Conservation (phyloP, 2,113 vertebrate species). For the Rhodinocichla rosea region DNA sequence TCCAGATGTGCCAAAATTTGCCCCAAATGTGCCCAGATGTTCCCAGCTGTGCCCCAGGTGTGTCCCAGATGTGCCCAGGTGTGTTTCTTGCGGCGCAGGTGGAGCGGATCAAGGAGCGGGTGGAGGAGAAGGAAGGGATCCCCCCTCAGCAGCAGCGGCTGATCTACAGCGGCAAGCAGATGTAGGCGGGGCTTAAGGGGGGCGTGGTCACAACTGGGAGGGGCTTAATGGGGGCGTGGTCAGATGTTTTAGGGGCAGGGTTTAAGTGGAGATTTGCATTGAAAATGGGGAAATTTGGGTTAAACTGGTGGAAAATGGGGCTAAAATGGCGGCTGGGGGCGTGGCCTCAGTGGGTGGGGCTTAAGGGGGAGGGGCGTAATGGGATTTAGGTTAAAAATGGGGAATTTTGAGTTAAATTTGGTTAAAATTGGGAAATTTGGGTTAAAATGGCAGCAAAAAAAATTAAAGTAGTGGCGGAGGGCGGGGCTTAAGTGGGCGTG, state of each 20-base stretch:
- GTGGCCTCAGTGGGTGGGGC: too few species aligned
- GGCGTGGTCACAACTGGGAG: fast-evolving
- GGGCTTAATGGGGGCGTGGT: neutral
- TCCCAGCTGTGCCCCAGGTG: neutral
- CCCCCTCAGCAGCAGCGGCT: neutral
- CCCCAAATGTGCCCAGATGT: neutral
- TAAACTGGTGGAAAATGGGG: too few species aligned
- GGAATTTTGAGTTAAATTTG: too few species aligned
- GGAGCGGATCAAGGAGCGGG: neutral
- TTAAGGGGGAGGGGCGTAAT: too few species aligned
- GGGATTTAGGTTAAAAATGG: too few species aligned
- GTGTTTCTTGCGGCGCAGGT: neutral
- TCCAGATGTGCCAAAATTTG: neutral
- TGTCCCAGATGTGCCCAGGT: neutral
- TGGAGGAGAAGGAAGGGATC: neutral
- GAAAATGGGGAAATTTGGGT: neutral
- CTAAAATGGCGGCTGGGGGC: too few species aligned
- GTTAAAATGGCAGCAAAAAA: too few species aligned
- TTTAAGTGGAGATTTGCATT: neutral
- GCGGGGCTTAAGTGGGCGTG: neutral
- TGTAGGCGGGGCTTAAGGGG: neutral
- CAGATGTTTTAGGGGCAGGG: too few species aligned
- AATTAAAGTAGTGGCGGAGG: too few species aligned
- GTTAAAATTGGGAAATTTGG: too few species aligned
- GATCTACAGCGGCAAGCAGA: neutral